Base-by-base conservation (phyloP, 2,888 invertebrate species). In the Gandaritis pyraliata region DNA sequence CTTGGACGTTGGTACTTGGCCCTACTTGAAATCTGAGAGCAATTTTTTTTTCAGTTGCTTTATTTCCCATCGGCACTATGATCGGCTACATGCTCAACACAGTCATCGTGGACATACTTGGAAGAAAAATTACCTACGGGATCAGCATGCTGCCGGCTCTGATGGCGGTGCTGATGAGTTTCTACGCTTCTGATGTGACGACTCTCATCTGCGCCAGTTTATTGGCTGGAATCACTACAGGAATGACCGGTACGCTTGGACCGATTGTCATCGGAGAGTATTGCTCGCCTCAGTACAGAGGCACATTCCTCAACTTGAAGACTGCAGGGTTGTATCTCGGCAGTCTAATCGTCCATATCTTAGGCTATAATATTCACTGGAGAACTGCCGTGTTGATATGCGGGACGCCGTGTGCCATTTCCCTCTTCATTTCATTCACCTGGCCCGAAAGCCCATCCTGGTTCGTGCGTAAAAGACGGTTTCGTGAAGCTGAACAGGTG, bases 281-380 rank as follows among this genome's bases (percentile, higher is more conserved):
- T 8, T 43, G 43, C 16, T 16, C 43, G 16, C 43, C 43, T 15
- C 16, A 43, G 16, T 43, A 43, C 16, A 43, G 43, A n/a, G 43
- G 43, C 16, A 16, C 11, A 16, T 43, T 43, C 43, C 43, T 43
- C 1, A 43, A 43, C 43, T 16, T 43, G 16, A 43, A 43, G 16
- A 43, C 66, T 53, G 36, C 54, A 56, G 66, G 62, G 11, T 11
- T 43, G 43, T 43, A 43, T 11, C 43, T 43, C 4, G 43, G 43
- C 16, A 43, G 43, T 11, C 16, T 43, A 11, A 16, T 43, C 10
- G 43, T 15, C 11, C 43, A 43, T 2, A 16, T 43, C 8, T 10
- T 43, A 8, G 43, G 43, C 43, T 43, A 43, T 43, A 5, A 43
- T 43, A 43, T 43, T 1, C 16, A 43, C 16, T 43, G 43, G 43